phyloP scores from a whole-genome alignment of 92 coral and sea anemone species.

The Porites rus region DNA sequence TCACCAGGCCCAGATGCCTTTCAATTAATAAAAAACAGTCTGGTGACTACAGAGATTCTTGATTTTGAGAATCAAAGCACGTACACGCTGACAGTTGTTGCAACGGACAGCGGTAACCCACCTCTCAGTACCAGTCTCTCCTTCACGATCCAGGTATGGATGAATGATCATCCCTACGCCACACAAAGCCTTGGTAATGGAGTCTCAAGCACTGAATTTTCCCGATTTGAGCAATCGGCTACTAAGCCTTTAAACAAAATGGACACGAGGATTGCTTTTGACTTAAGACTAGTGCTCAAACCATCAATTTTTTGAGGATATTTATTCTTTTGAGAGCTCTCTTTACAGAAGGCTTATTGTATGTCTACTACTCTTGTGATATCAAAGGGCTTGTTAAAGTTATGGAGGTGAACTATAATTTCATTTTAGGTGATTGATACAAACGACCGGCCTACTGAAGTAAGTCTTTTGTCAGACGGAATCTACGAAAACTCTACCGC shows the following conservation, averaged over 20 bases:
- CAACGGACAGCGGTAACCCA: slow-evolving; percentile 86
- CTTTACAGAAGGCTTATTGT: no score
- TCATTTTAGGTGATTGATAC: slow-evolving; percentile 66
- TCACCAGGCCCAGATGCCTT: slow-evolving; percentile 62
- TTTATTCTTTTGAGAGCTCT: no score
- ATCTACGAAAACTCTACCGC: slow-evolving; percentile 81
- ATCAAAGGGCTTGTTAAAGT: neutral
- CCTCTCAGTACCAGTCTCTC: slow-evolving; percentile 66
- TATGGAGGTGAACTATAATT: neutral
- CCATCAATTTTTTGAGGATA: no score
- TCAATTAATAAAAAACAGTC: slow-evolving; percentile 61
- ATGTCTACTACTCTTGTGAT: no score
- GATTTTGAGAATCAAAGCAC: slow-evolving; percentile 72
- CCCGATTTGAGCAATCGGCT: no score
- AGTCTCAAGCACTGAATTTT: no score
- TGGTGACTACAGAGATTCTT: slow-evolving; percentile 71
- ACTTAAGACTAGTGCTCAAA: no score
- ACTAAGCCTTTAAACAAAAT: no score
- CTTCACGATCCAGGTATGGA: slow-evolving; percentile 65
- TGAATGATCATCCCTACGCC: no score
- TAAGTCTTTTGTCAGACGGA: slow-evolving; percentile 63
- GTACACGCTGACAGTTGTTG: slow-evolving; percentile 77
- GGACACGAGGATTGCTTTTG: no score
- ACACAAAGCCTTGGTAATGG: no score
- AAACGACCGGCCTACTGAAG: slow-evolving; percentile 73